Evolutionary conservation across 2,113 vertebrate species (phyloP).

Genomic region (Petrocephalus microphthalmus): DNA sequence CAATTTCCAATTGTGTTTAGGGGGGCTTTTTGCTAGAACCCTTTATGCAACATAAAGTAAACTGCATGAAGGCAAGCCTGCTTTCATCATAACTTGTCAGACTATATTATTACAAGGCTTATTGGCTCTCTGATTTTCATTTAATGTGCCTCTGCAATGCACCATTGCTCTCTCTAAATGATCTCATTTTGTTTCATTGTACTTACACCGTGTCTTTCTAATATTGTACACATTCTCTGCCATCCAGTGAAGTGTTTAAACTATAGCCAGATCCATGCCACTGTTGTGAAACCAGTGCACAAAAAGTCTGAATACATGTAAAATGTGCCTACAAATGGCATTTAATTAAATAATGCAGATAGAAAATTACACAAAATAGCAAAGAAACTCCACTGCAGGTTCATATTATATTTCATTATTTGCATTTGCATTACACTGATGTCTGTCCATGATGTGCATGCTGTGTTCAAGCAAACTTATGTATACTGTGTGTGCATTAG

Average conservation of each 20-base stretch:
- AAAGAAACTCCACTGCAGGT: neutral
- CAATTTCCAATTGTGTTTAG: constrained; percentile 18
- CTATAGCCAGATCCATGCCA: constrained; percentile 44
- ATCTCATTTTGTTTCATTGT: constrained; percentile 72
- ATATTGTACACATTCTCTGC: constrained; percentile 55
- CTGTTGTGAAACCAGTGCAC: constrained; percentile 27
- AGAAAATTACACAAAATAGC: neutral
- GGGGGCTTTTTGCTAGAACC: neutral
- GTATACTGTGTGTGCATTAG: neutral
- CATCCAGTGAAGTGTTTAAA: constrained; percentile 61
- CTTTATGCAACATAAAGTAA: constrained; percentile 26
- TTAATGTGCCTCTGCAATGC: constrained; percentile 64
- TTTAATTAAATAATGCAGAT: neutral
- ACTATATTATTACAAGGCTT: constrained; percentile 66
- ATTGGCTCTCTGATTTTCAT: constrained; percentile 72
- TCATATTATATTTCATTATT: neutral
- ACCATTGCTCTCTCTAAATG: constrained; percentile 65
- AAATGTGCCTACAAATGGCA: neutral
- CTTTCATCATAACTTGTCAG: constrained; percentile 55
- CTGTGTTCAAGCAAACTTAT: neutral
- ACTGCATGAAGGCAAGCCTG: constrained; percentile 37
- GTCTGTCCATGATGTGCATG: neutral
- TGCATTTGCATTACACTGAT: neutral
- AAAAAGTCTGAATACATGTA: neutral
- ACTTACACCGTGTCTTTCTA: constrained; percentile 62